These are phyloP conservation scores for Nyctalus aviator DNA, from an alignment of 2,797 vertebrate species.

Conservation along the genomic window DNA sequence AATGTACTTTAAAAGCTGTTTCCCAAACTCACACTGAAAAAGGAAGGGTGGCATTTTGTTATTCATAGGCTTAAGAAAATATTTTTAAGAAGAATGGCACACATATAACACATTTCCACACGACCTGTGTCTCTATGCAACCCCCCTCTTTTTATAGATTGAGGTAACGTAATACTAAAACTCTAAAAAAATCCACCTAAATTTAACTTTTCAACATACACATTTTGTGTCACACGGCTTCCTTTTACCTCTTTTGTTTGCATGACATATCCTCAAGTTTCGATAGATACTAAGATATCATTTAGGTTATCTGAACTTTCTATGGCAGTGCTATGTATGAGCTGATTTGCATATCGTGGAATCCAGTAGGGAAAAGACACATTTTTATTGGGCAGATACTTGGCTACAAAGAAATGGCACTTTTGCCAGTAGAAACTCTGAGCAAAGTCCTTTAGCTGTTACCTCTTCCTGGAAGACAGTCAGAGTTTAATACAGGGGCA, in stretches of 20 bases:
- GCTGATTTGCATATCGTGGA: background rate
- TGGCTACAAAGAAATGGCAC: conserved; percentile 5
- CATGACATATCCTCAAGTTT: background rate
- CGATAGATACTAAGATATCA: conserved; percentile 39
- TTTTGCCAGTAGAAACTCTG: conserved; percentile 49
- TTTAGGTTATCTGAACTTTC: conserved; percentile 54
- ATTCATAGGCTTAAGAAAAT: background rate
- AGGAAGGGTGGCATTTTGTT: background rate
- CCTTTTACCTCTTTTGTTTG: conserved; percentile 1
- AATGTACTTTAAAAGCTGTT: conserved; percentile 16
- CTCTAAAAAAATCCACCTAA: conserved; percentile 1
- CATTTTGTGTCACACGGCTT: background rate
- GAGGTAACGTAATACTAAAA: conserved; percentile 13
- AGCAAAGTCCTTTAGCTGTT: conserved; percentile 51
- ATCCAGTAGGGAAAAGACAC: background rate
- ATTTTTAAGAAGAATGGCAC: background rate
- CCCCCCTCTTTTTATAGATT: background rate
- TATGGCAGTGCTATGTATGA: background rate
- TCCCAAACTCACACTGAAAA: background rate
- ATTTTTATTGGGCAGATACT: conserved; percentile 53
- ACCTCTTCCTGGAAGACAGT: conserved; percentile 58
- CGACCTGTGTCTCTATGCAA: background rate
- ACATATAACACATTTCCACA: background rate
- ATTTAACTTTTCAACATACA: background rate
- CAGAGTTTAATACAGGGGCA: conserved; percentile 66